Percentiles rank a stretch among this genome's conserved stretches.
phyloP scores from a whole-genome alignment of 1,140 invertebrate species.

The Eueides isabella region DNA sequence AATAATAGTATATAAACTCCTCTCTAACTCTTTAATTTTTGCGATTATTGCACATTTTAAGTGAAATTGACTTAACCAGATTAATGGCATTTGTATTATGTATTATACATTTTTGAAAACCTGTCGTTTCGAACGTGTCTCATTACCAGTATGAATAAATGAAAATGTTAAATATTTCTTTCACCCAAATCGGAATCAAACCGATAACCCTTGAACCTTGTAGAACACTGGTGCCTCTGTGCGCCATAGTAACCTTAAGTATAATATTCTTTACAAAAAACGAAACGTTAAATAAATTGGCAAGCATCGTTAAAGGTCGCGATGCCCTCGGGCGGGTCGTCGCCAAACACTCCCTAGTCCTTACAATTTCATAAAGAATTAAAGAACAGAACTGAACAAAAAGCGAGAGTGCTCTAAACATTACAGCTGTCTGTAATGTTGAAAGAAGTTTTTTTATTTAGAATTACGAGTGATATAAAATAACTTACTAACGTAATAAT shows the following conservation, averaged over 20 bases:
- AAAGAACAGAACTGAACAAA: constrained; percentile 21
- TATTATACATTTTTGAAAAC: no score
- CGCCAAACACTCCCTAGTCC: constrained; percentile 14
- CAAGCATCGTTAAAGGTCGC: constrained; percentile 7
- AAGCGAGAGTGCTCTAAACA: not conserved
- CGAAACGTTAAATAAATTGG: constrained; percentile 5
- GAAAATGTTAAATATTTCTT: no score
- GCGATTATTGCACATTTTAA: no score
- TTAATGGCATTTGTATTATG: no score
- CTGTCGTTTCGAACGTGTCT: no score
- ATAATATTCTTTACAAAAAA: not conserved
- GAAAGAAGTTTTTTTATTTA: not conserved
- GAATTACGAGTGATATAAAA: not conserved
- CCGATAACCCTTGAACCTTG: no score
- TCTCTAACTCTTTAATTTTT: no score
- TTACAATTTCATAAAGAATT: constrained; percentile 31
- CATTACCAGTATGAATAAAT: no score
- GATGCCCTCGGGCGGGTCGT: constrained; percentile 8
- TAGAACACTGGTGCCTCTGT: no score
- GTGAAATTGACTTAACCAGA: no score
- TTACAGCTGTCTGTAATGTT: not conserved
- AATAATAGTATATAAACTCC: no score
- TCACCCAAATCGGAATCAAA: no score
- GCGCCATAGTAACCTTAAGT: not conserved
- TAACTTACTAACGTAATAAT: not conserved